Base-by-base conservation (phyloP, 2,113 vertebrate species). In the Falco punctatus region DNA sequence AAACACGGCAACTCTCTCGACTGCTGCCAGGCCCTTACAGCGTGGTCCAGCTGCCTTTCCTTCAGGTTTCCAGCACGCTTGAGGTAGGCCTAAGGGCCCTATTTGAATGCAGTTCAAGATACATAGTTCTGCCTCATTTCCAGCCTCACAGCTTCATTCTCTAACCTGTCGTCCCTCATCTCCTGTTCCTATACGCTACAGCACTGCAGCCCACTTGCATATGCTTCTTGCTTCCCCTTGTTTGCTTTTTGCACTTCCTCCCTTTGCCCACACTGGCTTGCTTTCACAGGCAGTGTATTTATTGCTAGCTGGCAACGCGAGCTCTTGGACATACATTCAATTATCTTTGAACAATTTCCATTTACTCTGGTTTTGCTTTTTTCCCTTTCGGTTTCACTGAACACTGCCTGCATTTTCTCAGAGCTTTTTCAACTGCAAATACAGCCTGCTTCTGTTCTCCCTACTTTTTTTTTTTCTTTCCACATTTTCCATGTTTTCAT, bases 291-390 rank as follows among this genome's bases (percentile, higher is more conserved):
- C 93, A 92, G 42, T 44, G 71, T 83, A 95, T 97, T 97, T 94
- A 96, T 97, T 97, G 94, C 89, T 97, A 55, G 74, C 94, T 95
- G 91, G 95, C 87, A 91, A 95, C 8, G 5, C 93, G 55, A 91
- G 88, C 8, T 0, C 96, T 94, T 86, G 96, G 96, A 96, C 97
- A 94, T 96, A 95, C 93, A 97, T 97, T 97, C 97, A 97, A 97
- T 97, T 97, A 97, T 94, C 96, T 95, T 95, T 90, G 96, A 97
- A 95, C 96, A 97, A 96, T 97, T 97, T 95, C 94, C 95, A 95
- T 92, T 97, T 95, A 89, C 91, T 95, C 77, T 65, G 75, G 24
- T 91, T 95, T 97, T 93, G 91, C 84, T 96, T 94, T 91, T 79
- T 91, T 73, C 77, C 52, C 86, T 93, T 95, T 96, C 93, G 89